Evolutionary conservation across 2,888 invertebrate genomes (phyloP).

Genomic region (Molorchus minor): DNA sequence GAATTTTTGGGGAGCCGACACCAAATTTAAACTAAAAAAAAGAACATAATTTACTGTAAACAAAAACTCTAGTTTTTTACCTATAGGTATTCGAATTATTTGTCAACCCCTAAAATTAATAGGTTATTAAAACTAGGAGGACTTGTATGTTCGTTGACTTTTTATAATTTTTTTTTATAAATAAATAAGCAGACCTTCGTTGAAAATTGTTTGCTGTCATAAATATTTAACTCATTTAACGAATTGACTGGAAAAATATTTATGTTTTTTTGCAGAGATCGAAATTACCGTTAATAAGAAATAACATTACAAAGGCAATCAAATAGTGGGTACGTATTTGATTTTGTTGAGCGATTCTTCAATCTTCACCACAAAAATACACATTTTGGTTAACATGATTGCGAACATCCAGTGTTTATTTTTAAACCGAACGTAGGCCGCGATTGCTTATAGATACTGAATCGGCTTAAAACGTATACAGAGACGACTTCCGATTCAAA

Average conservation of each 20-base stretch:
- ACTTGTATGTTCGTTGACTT: no score
- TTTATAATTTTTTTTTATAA: no score
- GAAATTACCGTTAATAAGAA: no score
- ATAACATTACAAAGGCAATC: no score
- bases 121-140: no score
- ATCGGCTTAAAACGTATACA: background rate
- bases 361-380: background rate
- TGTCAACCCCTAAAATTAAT: no score
- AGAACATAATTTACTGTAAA: background rate
- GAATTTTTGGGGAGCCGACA: conserved; percentile 43
- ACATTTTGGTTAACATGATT: background rate
- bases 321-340: background rate
- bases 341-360: background rate
- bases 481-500: background rate
- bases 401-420: conserved; percentile 5
- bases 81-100: background rate
- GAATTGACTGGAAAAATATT: no score
- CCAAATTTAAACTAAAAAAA: conserved; percentile 48
- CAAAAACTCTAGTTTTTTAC: background rate
- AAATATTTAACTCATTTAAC: no score
- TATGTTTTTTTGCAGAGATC: no score
- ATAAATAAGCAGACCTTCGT: no score
- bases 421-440: conserved; percentile 11
- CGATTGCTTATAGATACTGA: conserved; percentile 4
- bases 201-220: no score